Base-by-base conservation (phyloP, 2,113 vertebrate species). In the Antechinus flavipes region DNA sequence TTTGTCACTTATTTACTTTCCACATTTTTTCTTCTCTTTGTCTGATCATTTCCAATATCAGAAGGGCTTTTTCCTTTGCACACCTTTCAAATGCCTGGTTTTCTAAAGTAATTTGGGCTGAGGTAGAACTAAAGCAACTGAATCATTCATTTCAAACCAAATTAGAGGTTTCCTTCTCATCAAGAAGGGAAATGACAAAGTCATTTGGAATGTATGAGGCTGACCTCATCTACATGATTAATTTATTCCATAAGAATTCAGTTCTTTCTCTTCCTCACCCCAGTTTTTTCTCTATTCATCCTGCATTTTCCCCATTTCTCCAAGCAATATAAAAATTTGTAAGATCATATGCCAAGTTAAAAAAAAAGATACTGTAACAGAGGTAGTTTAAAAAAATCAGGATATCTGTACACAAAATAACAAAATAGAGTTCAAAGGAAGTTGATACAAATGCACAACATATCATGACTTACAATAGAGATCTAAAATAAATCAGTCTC, bases 1-100 rank as follows among this genome's bases (percentile, higher is more conserved):
- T 95, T 95, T 94, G 92, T 96, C 93, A 93, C 47, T 76, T 92
- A 90, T 94, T 95, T 96, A 96, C 90, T 96, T 95, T 52, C 92
- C 92, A 94, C 42, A 52, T 90, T 91, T 93, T 22, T 90, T 91
- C 49, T 92, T 92, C 68, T 94, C 42, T 95, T 93, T 97, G 23
- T 95, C 84, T 92, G 53, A 53, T 95, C 49, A 90, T 89, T 68
- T 95, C 35, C 49, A 96, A 90, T 93, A 50, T 76, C 53, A 42
- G 12, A 94, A 96, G 46, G 25, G 16, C 11, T 54, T 23, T 47
- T n/a, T 95, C 92, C 61, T 94, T 91, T 42, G 2, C 54, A 93
- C 9, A 90, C 19, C 68, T 95, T 55, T 90, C 90, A 92, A 92
- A 93, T 91, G 27, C 9, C 16, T 52, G 26, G 42, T 92, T 94